Evolutionary conservation across 2,888 invertebrate species (phyloP), one percentile per base, ranked within the genome.

Genomic region (Syrista parreyssii): DNA sequence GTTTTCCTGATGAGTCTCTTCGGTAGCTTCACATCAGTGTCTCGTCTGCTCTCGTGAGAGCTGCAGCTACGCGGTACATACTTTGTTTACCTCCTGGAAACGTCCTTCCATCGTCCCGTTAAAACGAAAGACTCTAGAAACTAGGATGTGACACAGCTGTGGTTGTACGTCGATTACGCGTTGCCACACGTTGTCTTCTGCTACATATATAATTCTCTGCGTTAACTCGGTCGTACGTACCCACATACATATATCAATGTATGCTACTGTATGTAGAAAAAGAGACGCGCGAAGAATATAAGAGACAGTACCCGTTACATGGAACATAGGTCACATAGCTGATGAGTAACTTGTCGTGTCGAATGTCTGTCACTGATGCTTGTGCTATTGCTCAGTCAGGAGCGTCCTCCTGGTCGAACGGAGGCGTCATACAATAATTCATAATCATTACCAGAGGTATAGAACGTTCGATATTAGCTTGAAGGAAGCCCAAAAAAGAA

Each of bases 221-320:
- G 55, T 55, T 55, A 55, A 55, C 55, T 55, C 55, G 32, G 71
- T 23, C 71, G 71, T 71, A 33, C 23, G 71, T 71, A 30, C 6
- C 6, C 68, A 9, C 9, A 68, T 23, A 12, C 31, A 71, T 33
- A 23, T 23, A 31, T 33, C 31, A 71, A 11, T 12, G 55, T 55
- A 55, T 15, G 71, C 71, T 32, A 71, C 71, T 30, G 31, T 33
- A 71, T 31, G 71, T 33, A 33, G 71, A 33, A 71, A 71, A 33
- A 12, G 71, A 33, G 31, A 31, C 71, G 71, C 33, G 33, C 71
- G 71, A 71, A 71, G 71, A 71, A 71, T 71, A 31, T 33, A 55
- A 55, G 80, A 76, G 79, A 76, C 79, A 75, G 78, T 34, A 74
- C 75, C 79, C 80, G 79, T 81, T 81, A 81, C 81, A 71, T 73